Evolutionary conservation across 2,797 vertebrate species (phyloP), one percentile per base, ranked within the genome.

Genomic region (Betta splendens): DNA sequence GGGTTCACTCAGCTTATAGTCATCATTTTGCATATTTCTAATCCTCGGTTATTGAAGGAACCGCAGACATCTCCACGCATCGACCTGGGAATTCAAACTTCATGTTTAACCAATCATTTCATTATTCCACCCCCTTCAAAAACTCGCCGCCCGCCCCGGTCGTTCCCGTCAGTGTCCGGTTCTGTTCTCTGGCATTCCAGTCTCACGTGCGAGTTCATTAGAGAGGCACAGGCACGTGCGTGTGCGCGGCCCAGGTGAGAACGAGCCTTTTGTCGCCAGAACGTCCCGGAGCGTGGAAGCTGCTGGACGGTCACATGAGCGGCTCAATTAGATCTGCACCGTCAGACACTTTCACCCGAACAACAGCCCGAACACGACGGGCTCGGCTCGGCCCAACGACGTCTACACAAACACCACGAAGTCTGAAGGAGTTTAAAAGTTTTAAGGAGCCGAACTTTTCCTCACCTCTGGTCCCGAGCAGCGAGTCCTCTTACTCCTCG

Each of bases 201-300:
- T n/a, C n/a, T n/a, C n/a, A n/a, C n/a, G n/a, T n/a, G n/a, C n/a
- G n/a, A n/a, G n/a, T n/a, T n/a, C n/a, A n/a, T n/a, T n/a, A n/a
- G n/a, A n/a, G n/a, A n/a, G n/a, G n/a, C n/a, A n/a, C n/a, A n/a
- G n/a, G n/a, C n/a, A n/a, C n/a, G n/a, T n/a, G n/a, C 16, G 17
- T 32, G 28, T 21, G 17, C 10, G 26, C 15, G 11, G 23, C 10
- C 59, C 77, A 80, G 77, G 72, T 80, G 72, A 80, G 45, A 44
- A 49, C 62, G 36, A 4, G 17, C 12, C 36, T 72, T 79, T 84
- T 82, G 81, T 84, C 38, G n/a, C 6, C n/a, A n/a, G n/a, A n/a
- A n/a, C n/a, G n/a, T n/a, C n/a, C n/a, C n/a, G n/a, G n/a, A 40
- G 33, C 69, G 59, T 80, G 70, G 79, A 80, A 77, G n/a, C 59